Evolutionary conservation across 2,888 invertebrate species (phyloP), one percentile per base, ranked within the genome.

Genomic region (Piscicola geometra): DNA sequence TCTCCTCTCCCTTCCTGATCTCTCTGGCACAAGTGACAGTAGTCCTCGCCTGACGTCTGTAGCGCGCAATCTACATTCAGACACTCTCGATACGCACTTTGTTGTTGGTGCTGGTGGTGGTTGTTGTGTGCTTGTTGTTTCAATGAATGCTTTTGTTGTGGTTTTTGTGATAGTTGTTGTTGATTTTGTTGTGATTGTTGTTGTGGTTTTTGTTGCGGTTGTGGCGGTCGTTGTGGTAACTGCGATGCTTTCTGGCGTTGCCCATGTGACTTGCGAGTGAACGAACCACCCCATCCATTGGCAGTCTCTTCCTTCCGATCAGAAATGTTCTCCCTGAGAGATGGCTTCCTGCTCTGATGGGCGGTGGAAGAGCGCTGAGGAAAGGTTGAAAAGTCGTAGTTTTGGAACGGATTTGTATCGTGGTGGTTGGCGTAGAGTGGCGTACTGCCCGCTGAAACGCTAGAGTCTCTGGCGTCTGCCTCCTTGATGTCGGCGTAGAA

Each of bases 401-500:
- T 33, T 5, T 30, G 18, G 28, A 2, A 15, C 5, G 3, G 18
- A 32, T 35, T 67, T 5, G 3, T 67, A n/a, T 35, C 9, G 33
- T 67, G 3, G 67, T 67, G 15, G 67, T 35, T 67, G 35, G n/a
- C n/a, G n/a, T n/a, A n/a, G n/a, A n/a, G n/a, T n/a, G n/a, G n/a
- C n/a, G n/a, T n/a, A n/a, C n/a, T n/a, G n/a, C n/a, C n/a, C n/a
- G n/a, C 25, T 21, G 12, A 28, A 28, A 28, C 30, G 25, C 25
- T 64, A 28, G 9, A 9, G 25, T 64, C 30, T 9, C 9, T 9
- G 30, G 9, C 30, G n/a, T 64, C 64, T 28, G n/a, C 25, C 25
- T 67, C 33, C 12, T 67, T n/a, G 32, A 67, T 35, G 21, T 35
- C n/a, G 33, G 35, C 35, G n/a, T 67, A 67, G 35, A 67, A 67